A percentile compares a stretch with the other conserved stretches of the same genome.
phyloP scores from a whole-genome alignment of 2,113 vertebrate species.

The Ornithorhynchus anatinus region DNA sequence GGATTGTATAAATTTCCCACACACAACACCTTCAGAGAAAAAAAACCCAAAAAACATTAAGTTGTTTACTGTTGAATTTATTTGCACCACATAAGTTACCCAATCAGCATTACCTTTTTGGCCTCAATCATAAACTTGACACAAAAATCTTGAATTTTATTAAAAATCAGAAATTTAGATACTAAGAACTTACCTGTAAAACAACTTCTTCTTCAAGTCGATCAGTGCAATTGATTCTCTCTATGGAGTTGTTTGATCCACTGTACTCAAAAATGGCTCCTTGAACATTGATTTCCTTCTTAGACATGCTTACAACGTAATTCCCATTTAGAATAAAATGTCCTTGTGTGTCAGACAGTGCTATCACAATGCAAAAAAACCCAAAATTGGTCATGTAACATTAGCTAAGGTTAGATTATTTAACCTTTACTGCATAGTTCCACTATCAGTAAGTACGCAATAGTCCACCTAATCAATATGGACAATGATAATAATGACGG shows the following conservation, averaged over 20 bases:
- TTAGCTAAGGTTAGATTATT: not conserved
- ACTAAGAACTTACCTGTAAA: constrained; percentile 80
- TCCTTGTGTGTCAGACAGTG: constrained; percentile 87
- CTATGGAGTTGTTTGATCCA: constrained; percentile 88
- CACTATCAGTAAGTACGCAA: no score
- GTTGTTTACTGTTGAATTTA: constrained; percentile 31
- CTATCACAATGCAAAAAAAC: constrained; percentile 69
- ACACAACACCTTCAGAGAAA: constrained; percentile 85
- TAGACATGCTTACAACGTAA: constrained; percentile 96
- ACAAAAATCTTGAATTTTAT: not conserved
- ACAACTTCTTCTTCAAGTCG: constrained; percentile 86
- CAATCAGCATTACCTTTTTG: not conserved
- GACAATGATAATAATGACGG: no score
- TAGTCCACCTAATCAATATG: no score
- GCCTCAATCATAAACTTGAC: not conserved
- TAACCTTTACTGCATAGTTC: no score
- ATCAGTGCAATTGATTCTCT: constrained; percentile 93
- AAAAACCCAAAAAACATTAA: constrained; percentile 48
- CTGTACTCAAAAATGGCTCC: constrained; percentile 92
- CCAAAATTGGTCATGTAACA: constrained; percentile 7
- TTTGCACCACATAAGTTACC: not conserved
- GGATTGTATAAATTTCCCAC: constrained; percentile 95
- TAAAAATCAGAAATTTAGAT: constrained; percentile 14
- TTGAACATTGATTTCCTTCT: constrained; percentile 88
- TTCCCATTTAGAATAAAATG: constrained; percentile 94